Conservation (phyloP, 1,140 invertebrate genomes). For the Trachymyrmex cornetzi region DNA sequence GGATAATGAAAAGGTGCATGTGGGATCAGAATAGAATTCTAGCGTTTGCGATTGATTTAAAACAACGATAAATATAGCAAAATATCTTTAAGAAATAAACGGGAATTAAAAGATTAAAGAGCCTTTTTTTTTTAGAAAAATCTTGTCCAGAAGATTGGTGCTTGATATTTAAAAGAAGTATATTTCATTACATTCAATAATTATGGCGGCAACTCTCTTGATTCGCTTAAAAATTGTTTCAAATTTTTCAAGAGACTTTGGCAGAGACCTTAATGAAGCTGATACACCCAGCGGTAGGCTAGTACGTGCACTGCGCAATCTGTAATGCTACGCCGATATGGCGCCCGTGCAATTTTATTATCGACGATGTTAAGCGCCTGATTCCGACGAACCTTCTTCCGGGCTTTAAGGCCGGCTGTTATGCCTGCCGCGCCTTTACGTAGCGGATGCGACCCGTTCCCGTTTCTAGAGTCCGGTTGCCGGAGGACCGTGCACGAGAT, state of each 20-base stretch:
- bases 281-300: conserved; percentile 37
- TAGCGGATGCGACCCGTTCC: conserved; percentile 82
- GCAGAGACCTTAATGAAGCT: conserved; percentile 63
- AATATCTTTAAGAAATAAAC: background rate
- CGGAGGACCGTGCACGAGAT: conserved; percentile 65
- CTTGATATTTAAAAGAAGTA: background rate
- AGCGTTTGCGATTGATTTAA: conserved; percentile 17
- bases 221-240: background rate
- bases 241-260: background rate
- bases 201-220: background rate
- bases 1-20: background rate
- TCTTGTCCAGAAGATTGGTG: background rate
- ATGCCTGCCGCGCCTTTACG: conserved; percentile 77
- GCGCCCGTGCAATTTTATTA: conserved; percentile 70
- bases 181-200: background rate
- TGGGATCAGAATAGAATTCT: background rate
- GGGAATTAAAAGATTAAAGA: background rate
- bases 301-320: conserved; percentile 16
- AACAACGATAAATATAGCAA: background rate
- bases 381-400: conserved; percentile 74
- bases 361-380: conserved; percentile 65
- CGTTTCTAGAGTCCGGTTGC: conserved; percentile 81
- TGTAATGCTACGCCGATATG: conserved; percentile 38
- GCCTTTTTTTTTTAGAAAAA: background rate
- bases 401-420: conserved; percentile 72